These are phyloP conservation scores for Peromyscus maniculatus DNA, from an alignment of 2,113 vertebrate genomes.

Conservation along the genomic window DNA sequence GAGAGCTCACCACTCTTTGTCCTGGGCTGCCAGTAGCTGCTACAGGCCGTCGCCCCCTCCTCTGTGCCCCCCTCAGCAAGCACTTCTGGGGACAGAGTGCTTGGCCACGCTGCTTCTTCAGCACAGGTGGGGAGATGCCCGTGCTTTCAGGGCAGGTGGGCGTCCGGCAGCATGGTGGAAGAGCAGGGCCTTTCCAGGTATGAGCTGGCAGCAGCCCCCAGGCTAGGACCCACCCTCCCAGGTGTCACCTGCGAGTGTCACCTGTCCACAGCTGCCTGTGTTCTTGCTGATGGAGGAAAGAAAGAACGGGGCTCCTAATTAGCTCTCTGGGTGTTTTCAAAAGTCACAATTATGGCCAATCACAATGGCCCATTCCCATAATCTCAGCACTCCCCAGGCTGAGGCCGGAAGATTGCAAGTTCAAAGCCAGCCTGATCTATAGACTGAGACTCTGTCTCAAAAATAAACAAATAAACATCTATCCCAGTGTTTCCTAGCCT, in stretches of 20 bases:
- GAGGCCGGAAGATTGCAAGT: not conserved
- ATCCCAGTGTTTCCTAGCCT: not conserved
- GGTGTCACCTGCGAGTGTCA: not conserved
- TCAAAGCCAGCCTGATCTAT: not conserved
- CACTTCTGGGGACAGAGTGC: not conserved
- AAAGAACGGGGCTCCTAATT: not conserved
- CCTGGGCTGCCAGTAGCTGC: not conserved
- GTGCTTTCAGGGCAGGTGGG: not conserved
- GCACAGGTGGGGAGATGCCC: not conserved
- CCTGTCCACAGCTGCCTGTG: not conserved
- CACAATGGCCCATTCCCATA: not conserved
- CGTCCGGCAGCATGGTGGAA: not conserved
- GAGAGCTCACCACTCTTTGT: not conserved
- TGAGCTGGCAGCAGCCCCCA: not conserved
- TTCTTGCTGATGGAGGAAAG: conserved; percentile 13
- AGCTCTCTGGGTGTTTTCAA: not conserved
- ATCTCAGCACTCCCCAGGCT: not conserved
- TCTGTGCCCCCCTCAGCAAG: not conserved
- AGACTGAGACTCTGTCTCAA: not conserved
- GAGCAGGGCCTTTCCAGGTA: not conserved
- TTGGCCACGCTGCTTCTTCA: not conserved
- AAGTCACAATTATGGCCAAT: not conserved
- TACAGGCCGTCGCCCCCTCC: not conserved
- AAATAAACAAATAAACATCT: not conserved
- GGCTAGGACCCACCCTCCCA: not conserved